These are phyloP conservation scores for Branchellion lobata DNA, from an alignment of 2,888 invertebrate species.

Conservation along the genomic window DNA sequence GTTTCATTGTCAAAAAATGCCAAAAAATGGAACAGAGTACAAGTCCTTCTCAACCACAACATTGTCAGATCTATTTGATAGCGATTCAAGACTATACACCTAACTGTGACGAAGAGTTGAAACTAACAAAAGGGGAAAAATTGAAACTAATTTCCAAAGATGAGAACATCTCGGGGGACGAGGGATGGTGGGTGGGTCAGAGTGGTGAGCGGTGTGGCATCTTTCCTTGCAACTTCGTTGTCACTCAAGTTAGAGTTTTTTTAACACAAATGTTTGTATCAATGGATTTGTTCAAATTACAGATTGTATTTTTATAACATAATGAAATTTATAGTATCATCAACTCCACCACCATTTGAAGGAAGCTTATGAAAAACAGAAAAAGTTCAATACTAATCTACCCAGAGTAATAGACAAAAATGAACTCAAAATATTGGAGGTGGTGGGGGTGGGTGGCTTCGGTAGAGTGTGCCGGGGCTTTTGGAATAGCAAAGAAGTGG, in stretches of 20 bases:
- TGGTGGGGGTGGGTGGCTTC: conserved; percentile 94
- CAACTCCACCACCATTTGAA: conserved; percentile 51
- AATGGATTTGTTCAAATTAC: background rate
- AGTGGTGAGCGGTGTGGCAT: conserved; percentile 74
- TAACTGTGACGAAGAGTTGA: conserved; percentile 88
- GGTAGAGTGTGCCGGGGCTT: conserved; percentile 72
- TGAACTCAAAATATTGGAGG: conserved; percentile 83
- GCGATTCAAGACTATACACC: conserved; percentile 90
- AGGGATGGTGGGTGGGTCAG: conserved; percentile 97
- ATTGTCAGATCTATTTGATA: conserved; percentile 72
- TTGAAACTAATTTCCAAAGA: conserved; percentile 88
- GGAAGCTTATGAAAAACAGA: background rate
- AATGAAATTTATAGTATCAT: conserved; percentile 45
- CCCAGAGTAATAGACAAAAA: conserved; percentile 83
- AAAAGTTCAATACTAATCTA: conserved; percentile 46
- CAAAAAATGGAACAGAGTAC: no score
- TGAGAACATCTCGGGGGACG: conserved; percentile 90
- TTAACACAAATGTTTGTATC: background rate
- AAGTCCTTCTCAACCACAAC: no score
- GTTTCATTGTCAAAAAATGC: no score
- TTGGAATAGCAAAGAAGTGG: conserved; percentile 75
- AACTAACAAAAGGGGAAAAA: conserved; percentile 80
- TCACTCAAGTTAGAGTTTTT: conserved; percentile 53
- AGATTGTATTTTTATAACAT: background rate
- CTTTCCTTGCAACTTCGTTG: conserved; percentile 88